These are phyloP conservation scores for Anabacerthia variegaticeps DNA, from an alignment of 2,797 vertebrate species.

Conservation along the genomic window DNA sequence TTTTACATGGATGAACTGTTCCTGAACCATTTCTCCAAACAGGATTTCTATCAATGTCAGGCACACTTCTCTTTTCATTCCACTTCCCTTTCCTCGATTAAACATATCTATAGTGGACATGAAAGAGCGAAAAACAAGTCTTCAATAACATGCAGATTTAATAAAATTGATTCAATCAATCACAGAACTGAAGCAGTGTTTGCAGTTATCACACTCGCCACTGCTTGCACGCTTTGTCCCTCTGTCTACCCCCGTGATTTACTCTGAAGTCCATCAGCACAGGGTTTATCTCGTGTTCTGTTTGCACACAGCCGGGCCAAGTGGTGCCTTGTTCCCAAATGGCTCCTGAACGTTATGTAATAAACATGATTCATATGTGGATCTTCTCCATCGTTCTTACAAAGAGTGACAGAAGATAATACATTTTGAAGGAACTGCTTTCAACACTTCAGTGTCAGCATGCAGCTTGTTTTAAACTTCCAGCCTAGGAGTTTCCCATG, in stretches of 20 bases:
- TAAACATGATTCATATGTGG: conserved; percentile 7
- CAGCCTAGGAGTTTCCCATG: neutral
- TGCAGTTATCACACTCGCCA: neutral
- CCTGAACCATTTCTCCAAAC: conserved; percentile 50
- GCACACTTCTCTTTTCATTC: conserved; percentile 17
- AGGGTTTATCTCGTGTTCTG: neutral
- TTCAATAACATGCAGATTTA: neutral
- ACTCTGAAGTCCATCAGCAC: neutral
- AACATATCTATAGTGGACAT: conserved; percentile 4
- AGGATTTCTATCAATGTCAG: conserved; percentile 59
- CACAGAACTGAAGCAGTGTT: neutral
- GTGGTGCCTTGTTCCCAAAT: neutral
- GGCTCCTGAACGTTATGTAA: neutral
- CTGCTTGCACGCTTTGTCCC: neutral
- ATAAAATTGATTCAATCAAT: neutral
- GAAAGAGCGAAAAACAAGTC: conserved; percentile 7
- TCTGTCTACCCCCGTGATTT: neutral
- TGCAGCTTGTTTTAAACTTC: neutral
- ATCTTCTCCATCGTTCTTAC: neutral
- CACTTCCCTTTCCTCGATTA: conserved; percentile 29
- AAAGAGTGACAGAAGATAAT: neutral
- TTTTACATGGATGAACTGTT: conserved; percentile 66
- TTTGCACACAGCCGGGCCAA: neutral
- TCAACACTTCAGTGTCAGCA: neutral
- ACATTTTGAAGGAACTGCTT: neutral